Conservation (phyloP, 1,140 invertebrate species). For the Drosophila funebris region DNA sequence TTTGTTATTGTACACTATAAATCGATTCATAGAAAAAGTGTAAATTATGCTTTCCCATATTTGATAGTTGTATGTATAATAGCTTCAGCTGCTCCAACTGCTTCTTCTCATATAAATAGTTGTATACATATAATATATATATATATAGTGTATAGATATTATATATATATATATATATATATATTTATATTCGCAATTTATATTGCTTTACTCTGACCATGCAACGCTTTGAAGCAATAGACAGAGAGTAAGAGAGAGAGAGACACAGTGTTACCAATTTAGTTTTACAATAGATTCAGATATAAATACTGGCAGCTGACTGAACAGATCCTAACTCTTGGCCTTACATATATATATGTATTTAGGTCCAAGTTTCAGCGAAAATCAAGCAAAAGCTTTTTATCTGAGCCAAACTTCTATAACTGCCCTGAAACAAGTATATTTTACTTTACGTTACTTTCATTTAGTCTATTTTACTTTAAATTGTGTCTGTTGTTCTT, state of each 20-base stretch:
- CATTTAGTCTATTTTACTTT: conserved; percentile 41
- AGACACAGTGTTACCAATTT: conserved; percentile 30
- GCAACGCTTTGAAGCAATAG: conserved; percentile 75
- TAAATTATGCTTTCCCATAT: conserved; percentile 81
- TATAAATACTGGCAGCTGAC: conserved; percentile 27
- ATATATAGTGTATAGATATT: conserved; percentile 65
- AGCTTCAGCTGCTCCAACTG: conserved; percentile 15
- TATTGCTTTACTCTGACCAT: conserved; percentile 79
- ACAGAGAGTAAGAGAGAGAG: conserved; percentile 49
- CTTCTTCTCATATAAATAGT: conserved; percentile 54
- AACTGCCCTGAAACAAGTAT: conserved; percentile 47
- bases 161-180: conserved; percentile 41
- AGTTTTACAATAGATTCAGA: conserved; percentile 31
- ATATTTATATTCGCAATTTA: conserved; percentile 70
- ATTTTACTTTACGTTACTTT: conserved; percentile 18
- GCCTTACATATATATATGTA: neutral
- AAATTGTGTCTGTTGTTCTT: conserved; percentile 32
- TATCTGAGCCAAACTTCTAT: conserved; percentile 15
- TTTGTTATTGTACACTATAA: conserved; percentile 71
- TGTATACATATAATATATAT: conserved; percentile 67
- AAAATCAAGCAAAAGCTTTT: conserved; percentile 44
- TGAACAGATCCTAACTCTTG: conserved; percentile 3
- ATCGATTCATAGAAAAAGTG: conserved; percentile 82
- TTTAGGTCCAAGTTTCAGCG: conserved; percentile 3
- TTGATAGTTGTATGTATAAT: conserved; percentile 34